Conservation (phyloP, 2,797 vertebrate genomes). For the Acanthurus tractus region DNA sequence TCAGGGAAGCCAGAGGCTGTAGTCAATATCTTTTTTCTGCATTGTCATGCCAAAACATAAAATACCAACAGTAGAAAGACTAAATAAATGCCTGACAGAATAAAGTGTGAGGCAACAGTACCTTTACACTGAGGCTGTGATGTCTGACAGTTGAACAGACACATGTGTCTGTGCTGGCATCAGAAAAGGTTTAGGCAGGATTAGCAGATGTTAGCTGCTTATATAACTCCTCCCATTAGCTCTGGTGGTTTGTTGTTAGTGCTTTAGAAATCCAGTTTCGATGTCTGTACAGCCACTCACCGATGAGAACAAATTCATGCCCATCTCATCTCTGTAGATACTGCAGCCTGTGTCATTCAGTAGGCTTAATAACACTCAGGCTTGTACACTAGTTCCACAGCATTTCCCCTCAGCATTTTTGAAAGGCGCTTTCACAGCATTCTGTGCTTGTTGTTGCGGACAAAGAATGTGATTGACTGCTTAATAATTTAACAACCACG, state of each 20-base stretch:
- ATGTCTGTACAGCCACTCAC: constrained; percentile 34
- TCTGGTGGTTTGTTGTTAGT: constrained; percentile 37
- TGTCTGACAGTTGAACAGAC: constrained; percentile 14
- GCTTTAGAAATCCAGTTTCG: constrained; percentile 52
- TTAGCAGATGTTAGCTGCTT: constrained; percentile 45
- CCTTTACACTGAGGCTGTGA: constrained; percentile 25
- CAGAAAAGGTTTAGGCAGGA: constrained; percentile 15
- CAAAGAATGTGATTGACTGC: constrained; percentile 36
- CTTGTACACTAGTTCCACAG: constrained; percentile 59
- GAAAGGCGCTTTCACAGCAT: constrained; percentile 40
- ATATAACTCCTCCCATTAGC: constrained; percentile 45
- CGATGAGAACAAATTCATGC: constrained; percentile 39
- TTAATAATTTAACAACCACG: constrained; percentile 40
- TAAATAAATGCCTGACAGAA: constrained; percentile 20
- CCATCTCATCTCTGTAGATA: constrained; percentile 44
- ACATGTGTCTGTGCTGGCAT: constrained; percentile 25
- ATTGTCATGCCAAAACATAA: constrained; percentile 40
- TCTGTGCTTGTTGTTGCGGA: constrained; percentile 26
- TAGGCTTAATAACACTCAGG: constrained; percentile 41
- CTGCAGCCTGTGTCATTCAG: constrained; percentile 38
- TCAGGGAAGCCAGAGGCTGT: constrained; percentile 25
- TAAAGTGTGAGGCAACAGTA: constrained; percentile 2
- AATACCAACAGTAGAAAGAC: constrained; percentile 18
- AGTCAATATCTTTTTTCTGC: constrained; percentile 33
- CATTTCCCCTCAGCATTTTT: constrained; percentile 57